Evolutionary conservation across 2,797 vertebrate species (phyloP).

Genomic region (Chelidonichthys spinosus): DNA sequence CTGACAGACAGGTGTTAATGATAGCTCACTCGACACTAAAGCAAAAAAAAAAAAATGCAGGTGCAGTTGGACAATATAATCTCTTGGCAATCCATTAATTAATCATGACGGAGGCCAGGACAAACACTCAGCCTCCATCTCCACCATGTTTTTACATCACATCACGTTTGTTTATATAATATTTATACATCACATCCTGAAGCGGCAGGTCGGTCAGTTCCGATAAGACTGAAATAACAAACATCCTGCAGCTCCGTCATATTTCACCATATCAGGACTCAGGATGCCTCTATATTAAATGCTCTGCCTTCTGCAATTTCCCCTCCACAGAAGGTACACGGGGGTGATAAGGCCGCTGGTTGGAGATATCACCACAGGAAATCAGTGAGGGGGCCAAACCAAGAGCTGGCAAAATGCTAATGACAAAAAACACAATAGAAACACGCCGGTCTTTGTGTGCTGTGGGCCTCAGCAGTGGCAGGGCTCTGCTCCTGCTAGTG

Average conservation of each 20-base stretch:
- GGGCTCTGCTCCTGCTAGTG: slow-evolving; percentile 40
- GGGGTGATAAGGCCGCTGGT: slow-evolving; percentile 53
- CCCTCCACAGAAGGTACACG: slow-evolving; percentile 25
- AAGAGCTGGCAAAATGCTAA: slow-evolving; percentile 66
- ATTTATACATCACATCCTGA: slow-evolving; percentile 51
- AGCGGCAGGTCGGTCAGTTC: slow-evolving; percentile 6
- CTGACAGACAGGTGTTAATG: slow-evolving; percentile 6
- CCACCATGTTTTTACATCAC: slow-evolving; percentile 12
- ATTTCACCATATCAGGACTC: slow-evolving; percentile 20
- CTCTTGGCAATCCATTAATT: background rate
- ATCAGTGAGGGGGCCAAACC: slow-evolving; percentile 53
- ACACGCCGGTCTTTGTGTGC: slow-evolving; percentile 62
- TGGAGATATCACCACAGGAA: slow-evolving; percentile 66
- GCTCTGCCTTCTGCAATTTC: slow-evolving; percentile 47
- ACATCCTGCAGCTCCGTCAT: slow-evolving; percentile 44
- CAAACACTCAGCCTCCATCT: slow-evolving; percentile 13
- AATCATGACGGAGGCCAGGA: background rate
- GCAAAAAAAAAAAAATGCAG: slow-evolving; percentile 6
- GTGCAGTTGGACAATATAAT: background rate
- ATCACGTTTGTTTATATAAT: slow-evolving; percentile 18
- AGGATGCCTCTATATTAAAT: slow-evolving; percentile 35
- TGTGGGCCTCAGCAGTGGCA: slow-evolving; percentile 51
- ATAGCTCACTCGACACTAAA: background rate
- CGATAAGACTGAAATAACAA: slow-evolving; percentile 48
- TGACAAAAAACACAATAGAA: slow-evolving; percentile 72